These are phyloP conservation scores for Drosophila niveifrons DNA, from an alignment of 2,888 invertebrate genomes.

Conservation along the genomic window DNA sequence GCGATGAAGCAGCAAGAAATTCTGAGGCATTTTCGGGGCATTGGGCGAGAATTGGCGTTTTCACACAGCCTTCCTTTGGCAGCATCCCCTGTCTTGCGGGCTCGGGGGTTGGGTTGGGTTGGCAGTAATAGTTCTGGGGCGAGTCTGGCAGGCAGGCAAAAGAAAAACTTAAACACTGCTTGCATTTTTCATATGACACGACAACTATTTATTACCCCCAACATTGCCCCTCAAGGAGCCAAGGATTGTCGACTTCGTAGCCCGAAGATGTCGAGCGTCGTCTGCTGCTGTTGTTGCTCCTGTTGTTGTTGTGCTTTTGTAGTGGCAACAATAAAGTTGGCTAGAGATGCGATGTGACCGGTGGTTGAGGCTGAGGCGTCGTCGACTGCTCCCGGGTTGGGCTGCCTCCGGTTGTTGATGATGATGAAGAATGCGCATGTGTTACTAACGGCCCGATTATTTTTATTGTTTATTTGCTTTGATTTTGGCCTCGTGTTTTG, in stretches of 20 bases:
- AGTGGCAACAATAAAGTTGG: slow-evolving; percentile 68
- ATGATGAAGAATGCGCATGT: slow-evolving; percentile 78
- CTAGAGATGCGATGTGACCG: slow-evolving; percentile 47
- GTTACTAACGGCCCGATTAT: slow-evolving; percentile 78
- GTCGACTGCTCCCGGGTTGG: slow-evolving; percentile 25
- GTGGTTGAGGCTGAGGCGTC: slow-evolving; percentile 55
- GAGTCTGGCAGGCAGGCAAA: slow-evolving; percentile 32
- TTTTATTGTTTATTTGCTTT: slow-evolving; percentile 81
- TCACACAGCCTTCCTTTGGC: slow-evolving; percentile 8
- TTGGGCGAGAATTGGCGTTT: slow-evolving; percentile 49
- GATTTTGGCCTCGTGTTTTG: slow-evolving; percentile 62
- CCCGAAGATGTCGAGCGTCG: slow-evolving; percentile 50
- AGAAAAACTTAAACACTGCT: slow-evolving; percentile 73
- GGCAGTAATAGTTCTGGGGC: slow-evolving; percentile 21
- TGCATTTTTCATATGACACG: slow-evolving; percentile 78
- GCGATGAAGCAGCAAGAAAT: slow-evolving; percentile 69
- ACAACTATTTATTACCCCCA: slow-evolving; percentile 73
- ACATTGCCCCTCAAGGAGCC: slow-evolving; percentile 20
- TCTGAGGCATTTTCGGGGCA: slow-evolving; percentile 3
- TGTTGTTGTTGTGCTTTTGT: slow-evolving; percentile 39
- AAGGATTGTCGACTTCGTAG: slow-evolving; percentile 36
- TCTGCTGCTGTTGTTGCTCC: slow-evolving; percentile 13
- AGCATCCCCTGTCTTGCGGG: not conserved
- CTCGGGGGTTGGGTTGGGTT: no score
- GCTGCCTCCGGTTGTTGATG: slow-evolving; percentile 39